Percentiles rank a stretch among this genome's conserved stretches.
Evolutionary conservation across 2,888 invertebrate species (phyloP).

Genomic region (Polyploca ridens): DNA sequence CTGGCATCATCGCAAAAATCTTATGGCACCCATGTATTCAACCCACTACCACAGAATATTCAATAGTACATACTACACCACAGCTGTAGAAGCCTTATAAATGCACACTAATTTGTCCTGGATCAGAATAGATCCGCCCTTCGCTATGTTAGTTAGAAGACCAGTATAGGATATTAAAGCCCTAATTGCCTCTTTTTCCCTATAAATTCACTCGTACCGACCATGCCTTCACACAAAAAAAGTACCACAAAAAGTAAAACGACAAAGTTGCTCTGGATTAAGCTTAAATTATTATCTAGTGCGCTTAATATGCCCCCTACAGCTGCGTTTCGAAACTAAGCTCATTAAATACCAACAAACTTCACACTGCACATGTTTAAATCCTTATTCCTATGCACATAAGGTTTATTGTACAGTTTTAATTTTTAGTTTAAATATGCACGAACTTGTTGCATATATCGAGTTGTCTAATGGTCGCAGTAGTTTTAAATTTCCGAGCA

Average conservation of each 20-base stretch:
- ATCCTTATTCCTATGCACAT: not conserved
- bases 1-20: no score
- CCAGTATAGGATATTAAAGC: no score
- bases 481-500: slow-evolving; percentile 12
- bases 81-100: no score
- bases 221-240: not conserved
- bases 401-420: not conserved
- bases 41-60: no score
- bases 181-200: no score
- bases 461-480: slow-evolving; percentile 12
- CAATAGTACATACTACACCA: no score
- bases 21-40: no score
- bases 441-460: slow-evolving; percentile 17
- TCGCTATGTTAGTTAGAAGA: no score
- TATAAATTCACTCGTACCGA: not conserved
- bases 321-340: not conserved
- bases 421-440: not conserved
- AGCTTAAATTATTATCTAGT: slow-evolving; percentile 9
- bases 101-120: no score
- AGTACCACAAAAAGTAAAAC: not conserved
- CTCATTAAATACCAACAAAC: not conserved
- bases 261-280: slow-evolving; percentile 4
- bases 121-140: no score
- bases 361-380: not conserved
- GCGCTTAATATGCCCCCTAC: slow-evolving; percentile 5